Base-by-base conservation (phyloP, 2,797 vertebrate genomes). In the Melanogrammus aeglefinus region DNA sequence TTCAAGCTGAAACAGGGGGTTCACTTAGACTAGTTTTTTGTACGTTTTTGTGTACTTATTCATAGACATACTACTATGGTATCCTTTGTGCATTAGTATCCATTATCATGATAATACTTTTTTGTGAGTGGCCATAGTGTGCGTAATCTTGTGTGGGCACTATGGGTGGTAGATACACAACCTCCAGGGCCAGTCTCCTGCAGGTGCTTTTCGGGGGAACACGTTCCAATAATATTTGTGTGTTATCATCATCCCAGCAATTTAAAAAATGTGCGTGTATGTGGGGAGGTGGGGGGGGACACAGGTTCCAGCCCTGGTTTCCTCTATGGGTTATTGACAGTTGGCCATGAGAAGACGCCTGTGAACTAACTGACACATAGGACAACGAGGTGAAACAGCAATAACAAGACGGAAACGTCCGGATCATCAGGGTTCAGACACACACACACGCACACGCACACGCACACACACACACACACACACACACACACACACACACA, bases 181-280 rank as follows among this genome's bases (percentile, higher is more conserved):
- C 36, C 27, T 35, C 47, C 73, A 66, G 74, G 77, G 79, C 63
- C 57, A 81, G 78, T 73, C 75, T 78, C 75, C 85, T 82, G 79
- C 89, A 91, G 90, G 86, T 91, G 88, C 82, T 81, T 78, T 27
- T 0, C 69, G 77, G 76, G n/a, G 76, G 82, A 86, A 88, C 80
- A 76, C 69, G 83, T 89, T 89, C 84, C 83, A 89, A 91, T 88
- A 92, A 93, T 91, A 92, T 93, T 93, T 35, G 80, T 76, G 33
- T 9, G n/a, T 63, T 63, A 6, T 7, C 24, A 63, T 63, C 81
- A 57, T 78, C 73, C 71, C n/a, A 78, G 86, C 87, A 90, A 92
- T 89, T 86, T 75, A 5, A 88, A 77, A 86, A 90, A 90, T 83
- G 78, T 85, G 79, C 83, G 74, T 35, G 80, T 76, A 21, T 9